Evolutionary conservation across 2,888 invertebrate species (phyloP), one percentile per base, ranked within the genome.

Genomic region (Apamea epomidion): DNA sequence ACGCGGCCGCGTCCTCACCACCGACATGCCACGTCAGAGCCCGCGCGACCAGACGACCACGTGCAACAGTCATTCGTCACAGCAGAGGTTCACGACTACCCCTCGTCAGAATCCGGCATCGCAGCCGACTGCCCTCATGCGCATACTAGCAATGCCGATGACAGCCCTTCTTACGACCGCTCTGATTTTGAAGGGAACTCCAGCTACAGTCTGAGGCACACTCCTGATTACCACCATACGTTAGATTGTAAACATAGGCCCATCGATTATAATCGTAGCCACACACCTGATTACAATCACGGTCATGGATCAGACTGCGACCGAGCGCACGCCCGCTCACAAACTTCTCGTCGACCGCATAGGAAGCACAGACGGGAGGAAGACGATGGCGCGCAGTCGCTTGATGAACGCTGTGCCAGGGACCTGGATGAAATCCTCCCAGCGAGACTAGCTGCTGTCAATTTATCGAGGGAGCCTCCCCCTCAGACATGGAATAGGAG

Each of bases 401-500:
- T 97, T 60, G 96, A 97, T 87, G 97, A 97, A 88, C 93, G 97
- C 71, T 97, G 97, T 86, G 96, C 97, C 62, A 94, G 96, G 78
- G 97, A 97, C 89, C 92, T 97, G 51, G 97, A 97, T 90, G 97
- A 97, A 94, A 97, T 97, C 82, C 92, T 97, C 77, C 97, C 97
- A 51, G 97, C 96, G 16, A 93, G 97, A 89, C 93, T 97, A n/a
- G 97, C 97, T 45, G 97, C 97, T 42, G 94, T 97, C 58, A 95
- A 96, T 92, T 91, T 97, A 84, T 95, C 96, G 2, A 94, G 96
- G 54, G 96, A 97, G 77, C 94, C 93, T 65, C 94, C 95, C 14
- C 94, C 96, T 29, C 97, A 97, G 65, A 97, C 97, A 78, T 98
- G 98, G 98, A 97, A 97, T 73, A 97, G 98, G 87, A 97, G 97